Evolutionary conservation across 2,888 invertebrate species (phyloP), one percentile per base, ranked within the genome.

Genomic region (Malthinus flaveolus): DNA sequence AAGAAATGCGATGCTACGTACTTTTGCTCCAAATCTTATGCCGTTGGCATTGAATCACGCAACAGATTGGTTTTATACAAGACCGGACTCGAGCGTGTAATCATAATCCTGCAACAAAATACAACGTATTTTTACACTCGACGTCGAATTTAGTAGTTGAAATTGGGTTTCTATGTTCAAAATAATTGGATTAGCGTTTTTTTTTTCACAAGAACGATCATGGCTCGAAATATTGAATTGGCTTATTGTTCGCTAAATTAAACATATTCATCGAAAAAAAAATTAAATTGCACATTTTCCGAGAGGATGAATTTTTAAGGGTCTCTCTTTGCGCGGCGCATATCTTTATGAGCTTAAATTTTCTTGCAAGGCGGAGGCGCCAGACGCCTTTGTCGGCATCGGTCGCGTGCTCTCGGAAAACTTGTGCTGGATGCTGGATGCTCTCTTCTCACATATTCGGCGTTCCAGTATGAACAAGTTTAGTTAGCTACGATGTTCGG

Each of bases 201-300:
- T 56, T 62, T 53, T 49, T 55, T 58, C 54, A 49, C 11, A 52
- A 52, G 46, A 56, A 52, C 45, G 53, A 49, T 56, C 60, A 46
- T 53, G 62, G 23, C 23, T 23, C 62, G 57, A 61, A 61, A 59
- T 66, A 66, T 61, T 55, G 65, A 66, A 64, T 65, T 67, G 66
- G 67, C 73, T 72, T 23, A 75, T 75, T 73, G 70, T 73, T 64
- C 73, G 72, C 69, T 73, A 75, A 73, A 75, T 75, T 76, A 68
- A 75, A 73, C 74, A 68, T 70, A 71, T 71, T 72, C 70, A 71
- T 70, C 64, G 66, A 66, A 65, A 70, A 53, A 49, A 31, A 70
- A 69, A 71, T 71, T 68, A 23, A 23, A 64, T 61, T 68, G 61
- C 70, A 64, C 71, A 72, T 69, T 71, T 72, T 71, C 70, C 69